These are phyloP conservation scores for Archaeoteleia sp. DNA, from an alignment of 2,888 invertebrate genomes.

Conservation along the genomic window DNA sequence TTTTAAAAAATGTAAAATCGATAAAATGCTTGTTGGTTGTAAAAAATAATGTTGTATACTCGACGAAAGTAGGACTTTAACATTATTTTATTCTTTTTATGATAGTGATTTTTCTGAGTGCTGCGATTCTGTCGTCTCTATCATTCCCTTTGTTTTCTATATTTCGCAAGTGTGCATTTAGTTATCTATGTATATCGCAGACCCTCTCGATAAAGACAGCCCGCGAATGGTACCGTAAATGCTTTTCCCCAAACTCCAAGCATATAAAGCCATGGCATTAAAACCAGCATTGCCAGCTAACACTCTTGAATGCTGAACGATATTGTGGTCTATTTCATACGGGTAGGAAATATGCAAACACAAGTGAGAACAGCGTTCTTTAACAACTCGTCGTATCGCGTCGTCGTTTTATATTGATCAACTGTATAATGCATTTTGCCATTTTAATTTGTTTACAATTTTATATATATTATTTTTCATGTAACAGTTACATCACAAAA, in stretches of 20 bases:
- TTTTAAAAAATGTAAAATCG: not conserved
- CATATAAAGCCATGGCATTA: conserved; percentile 24
- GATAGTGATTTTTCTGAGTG: conserved; percentile 4
- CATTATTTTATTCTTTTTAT: conserved; percentile 7
- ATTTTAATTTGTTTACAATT: no score
- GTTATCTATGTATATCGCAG: conserved; percentile 18
- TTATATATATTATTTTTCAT: no score
- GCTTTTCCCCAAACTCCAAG: conserved; percentile 22
- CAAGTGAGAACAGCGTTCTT: conserved; percentile 7
- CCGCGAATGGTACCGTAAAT: conserved; percentile 26
- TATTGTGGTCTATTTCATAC: conserved; percentile 23
- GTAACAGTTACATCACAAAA: no score
- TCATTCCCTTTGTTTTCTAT: conserved; percentile 16
- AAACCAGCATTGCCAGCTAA: conserved; percentile 19
- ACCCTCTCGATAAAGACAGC: conserved; percentile 33
- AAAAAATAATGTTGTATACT: not conserved
- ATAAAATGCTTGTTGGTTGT: not conserved
- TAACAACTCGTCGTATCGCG: conserved; percentile 17
- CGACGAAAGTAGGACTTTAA: conserved; percentile 1
- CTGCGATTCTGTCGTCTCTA: conserved; percentile 2
- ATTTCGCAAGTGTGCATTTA: conserved; percentile 14
- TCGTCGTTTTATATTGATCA: no score
- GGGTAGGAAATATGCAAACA: conserved; percentile 19
- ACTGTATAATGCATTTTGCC: no score
- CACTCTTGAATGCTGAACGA: conserved; percentile 17